Base-by-base conservation (phyloP, 2,888 invertebrate genomes). In the Corythucha ciliata region DNA sequence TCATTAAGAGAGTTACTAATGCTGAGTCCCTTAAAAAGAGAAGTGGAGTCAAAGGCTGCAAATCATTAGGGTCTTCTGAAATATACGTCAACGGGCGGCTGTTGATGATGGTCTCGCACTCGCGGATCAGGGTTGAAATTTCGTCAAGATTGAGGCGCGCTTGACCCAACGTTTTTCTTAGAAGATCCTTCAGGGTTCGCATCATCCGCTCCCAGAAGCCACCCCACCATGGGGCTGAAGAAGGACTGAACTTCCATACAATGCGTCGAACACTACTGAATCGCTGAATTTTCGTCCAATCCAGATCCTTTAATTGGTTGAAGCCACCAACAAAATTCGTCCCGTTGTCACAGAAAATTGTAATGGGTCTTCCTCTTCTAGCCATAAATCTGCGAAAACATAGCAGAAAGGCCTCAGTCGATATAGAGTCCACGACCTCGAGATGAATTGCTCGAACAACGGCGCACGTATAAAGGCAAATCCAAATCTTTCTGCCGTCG, bases 241-340 rank as follows among this genome's bases (percentile, higher is more conserved):
- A 67, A 4, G 67, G 65, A 41, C 65, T 69, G 52, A 69, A 70
- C 7, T 54, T 51, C 66, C 60, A 65, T 49, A 56, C 58, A 58
- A 57, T 58, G 42, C 42, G 52, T 20, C 58, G 37, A 2, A 57
- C 52, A 1, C 57, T 12, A 22, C 16, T 27, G 10, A 24, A 18
- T 3, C 21, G 8, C 7, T 10, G 12, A n/a, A 47, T 29, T 14
- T n/a, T 56, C 51, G 25, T 53, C 57, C 72, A 72, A 54, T 74
- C 72, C 1, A 74, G 69, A 63, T 72, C 71, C 56, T 70, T 69
- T 58, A 72, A 71, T n/a, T 70, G 63, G 56, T 64, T 68, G 4
- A 59, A 56, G 0, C 63, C 57, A 1, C 67, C 63, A 39, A 5
- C 48, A 39, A 29, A 64, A 29, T 59, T 59, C 5, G 59, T 57